Base-by-base conservation (phyloP, 2,797 vertebrate species). In the Aselliscus stoliczkanus region DNA sequence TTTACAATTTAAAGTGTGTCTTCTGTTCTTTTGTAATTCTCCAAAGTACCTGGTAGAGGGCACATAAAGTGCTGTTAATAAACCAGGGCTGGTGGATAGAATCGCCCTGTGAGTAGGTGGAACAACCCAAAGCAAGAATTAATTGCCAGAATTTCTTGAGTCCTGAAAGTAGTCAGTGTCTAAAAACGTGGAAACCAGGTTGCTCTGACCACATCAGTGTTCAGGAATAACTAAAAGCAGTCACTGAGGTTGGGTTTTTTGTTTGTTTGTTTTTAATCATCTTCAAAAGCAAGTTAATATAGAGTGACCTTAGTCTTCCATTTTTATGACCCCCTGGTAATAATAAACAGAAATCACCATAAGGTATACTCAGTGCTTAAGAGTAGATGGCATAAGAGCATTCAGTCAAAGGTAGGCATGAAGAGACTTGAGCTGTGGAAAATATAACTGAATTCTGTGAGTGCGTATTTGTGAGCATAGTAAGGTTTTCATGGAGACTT, bases 81-180 rank as follows among this genome's bases (percentile, higher is more conserved):
- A 83, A 73, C 56, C 17, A 0, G 60, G 54, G 60, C 72, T 27
- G 69, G 23, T 84, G 87, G 50, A 23, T 44, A 52, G 62, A 42
- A 56, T 72, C 20, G 0, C 69, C 56, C 50, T 8, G 29, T 83
- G 27, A 82, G 27, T 82, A 31, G 34, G 52, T 69, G 67, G 56
- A 70, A 86, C 67, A 50, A 42, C 44, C 21, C 6, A 13, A 88
- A 81, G 52, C 54, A 34, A 76, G 34, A 44, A 31, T 23, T 47
- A 39, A 79, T 39, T 2, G 23, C 64, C 58, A 54, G 89, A 58
- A 67, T 93, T 72, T 85, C 69, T 86, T 14, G 47, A 84, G 87
- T 75, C 31, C 73, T 94, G 72, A 90, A 92, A 92, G 94, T n/a
- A 65, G 52, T 56, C 79, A 58, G 75, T 92, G 89, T 89, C 42